phyloP scores from a whole-genome alignment of 1,140 invertebrate species.

The Mylabris phalerata region DNA sequence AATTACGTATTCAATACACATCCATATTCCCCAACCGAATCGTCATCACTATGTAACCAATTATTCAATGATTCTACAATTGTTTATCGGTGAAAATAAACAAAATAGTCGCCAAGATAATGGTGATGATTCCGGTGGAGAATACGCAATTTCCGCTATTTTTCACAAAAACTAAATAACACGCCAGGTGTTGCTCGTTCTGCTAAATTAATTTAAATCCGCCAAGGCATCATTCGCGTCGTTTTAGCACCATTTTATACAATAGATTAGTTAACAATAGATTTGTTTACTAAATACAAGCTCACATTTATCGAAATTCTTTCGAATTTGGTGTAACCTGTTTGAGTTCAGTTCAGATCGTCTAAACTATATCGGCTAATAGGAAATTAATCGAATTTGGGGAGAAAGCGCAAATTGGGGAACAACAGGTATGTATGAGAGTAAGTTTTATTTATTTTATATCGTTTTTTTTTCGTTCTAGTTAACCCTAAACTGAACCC shows the following conservation, averaged over 20 bases:
- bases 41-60: no score
- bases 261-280: constrained; percentile 36
- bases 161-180: neutral
- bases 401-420: neutral
- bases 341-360: constrained; percentile 21
- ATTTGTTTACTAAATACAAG: constrained; percentile 32
- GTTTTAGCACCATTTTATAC: constrained; percentile 37
- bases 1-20: no score
- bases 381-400: neutral
- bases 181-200: constrained; percentile 24
- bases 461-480: neutral
- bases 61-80: neutral
- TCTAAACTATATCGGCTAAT: neutral
- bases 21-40: no score
- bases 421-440: neutral
- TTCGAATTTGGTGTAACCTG: neutral
- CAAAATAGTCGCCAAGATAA: neutral
- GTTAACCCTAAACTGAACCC: constrained; percentile 20
- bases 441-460: neutral
- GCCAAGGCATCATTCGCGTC: constrained; percentile 34
- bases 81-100: neutral
- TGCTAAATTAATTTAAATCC: constrained; percentile 20
- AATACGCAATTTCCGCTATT: neutral
- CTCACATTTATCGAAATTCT: constrained; percentile 25
- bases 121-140: neutral